Percentiles rank a stretch among this genome's conserved stretches.
These are phyloP conservation scores for Lampris megalopsis DNA, from an alignment of 2,113 vertebrate genomes.

Conservation along the genomic window DNA sequence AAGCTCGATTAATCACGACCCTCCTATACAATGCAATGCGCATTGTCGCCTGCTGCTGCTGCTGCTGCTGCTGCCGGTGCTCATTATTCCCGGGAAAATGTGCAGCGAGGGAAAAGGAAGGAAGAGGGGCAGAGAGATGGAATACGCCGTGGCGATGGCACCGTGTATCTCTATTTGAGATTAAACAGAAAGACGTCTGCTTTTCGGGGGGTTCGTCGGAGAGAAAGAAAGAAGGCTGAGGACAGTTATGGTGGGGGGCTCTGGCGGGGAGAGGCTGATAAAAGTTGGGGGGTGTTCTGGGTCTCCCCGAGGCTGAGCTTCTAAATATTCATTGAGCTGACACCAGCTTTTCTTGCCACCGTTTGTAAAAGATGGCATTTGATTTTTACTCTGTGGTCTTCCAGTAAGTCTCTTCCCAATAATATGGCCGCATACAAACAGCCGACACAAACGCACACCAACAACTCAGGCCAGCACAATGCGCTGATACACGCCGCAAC, in stretches of 20 bases:
- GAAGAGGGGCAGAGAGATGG: conserved; percentile 15
- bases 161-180: conserved; percentile 1
- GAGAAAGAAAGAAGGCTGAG: conserved; percentile 41
- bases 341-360: conserved; percentile 59
- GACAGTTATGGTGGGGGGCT: conserved; percentile 47
- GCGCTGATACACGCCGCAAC: no score
- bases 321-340: conserved; percentile 77
- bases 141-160: neutral
- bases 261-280: conserved; percentile 62
- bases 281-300: conserved; percentile 64
- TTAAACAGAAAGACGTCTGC: conserved; percentile 6
- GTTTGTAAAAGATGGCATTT: conserved; percentile 71
- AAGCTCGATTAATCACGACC: conserved; percentile 81
- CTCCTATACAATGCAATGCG: conserved; percentile 68
- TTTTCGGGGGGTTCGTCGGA: no score
- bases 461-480: no score
- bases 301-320: conserved; percentile 67
- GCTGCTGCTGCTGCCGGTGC: no score
- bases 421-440: conserved; percentile 63
- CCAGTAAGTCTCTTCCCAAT: conserved; percentile 59
- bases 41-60: conserved; percentile 61
- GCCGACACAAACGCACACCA: conserved; percentile 14
- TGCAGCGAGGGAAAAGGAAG: conserved; percentile 38
- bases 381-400: conserved; percentile 69
- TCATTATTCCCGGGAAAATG: conserved; percentile 71